Percentiles rank a stretch among this genome's conserved stretches.
Conservation (phyloP, 2,113 vertebrate species). For the Benitochromis conjunctus region DNA sequence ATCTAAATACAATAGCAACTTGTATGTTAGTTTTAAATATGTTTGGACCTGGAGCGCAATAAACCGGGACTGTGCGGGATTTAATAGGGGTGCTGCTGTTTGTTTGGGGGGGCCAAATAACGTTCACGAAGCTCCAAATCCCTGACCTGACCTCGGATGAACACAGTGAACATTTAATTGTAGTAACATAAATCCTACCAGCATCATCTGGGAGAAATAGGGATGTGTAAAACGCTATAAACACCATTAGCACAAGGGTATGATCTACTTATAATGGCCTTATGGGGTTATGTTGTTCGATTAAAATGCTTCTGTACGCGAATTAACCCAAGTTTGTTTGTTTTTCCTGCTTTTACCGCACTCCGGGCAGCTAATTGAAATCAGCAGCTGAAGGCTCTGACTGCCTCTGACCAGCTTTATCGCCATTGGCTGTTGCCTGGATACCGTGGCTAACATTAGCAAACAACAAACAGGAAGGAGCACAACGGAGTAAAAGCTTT, state of each 20-base stretch:
- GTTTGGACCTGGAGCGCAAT: background rate
- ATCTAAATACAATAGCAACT: background rate
- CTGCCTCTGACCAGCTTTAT: fast-evolving
- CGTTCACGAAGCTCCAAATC: background rate
- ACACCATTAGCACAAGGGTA: background rate
- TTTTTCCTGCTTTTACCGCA: background rate
- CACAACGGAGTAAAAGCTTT: background rate
- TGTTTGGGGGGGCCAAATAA: background rate
- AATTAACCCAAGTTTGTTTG: background rate
- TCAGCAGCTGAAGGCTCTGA: background rate
- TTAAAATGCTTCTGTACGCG: background rate
- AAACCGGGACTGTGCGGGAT: background rate
- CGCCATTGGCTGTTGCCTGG: constrained; percentile 44
- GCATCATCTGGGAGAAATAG: fast-evolving
- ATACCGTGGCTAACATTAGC: background rate
- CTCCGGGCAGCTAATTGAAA: fast-evolving
- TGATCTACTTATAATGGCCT: background rate
- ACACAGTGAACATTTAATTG: too few species aligned
- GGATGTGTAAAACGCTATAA: background rate
- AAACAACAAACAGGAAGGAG: background rate
- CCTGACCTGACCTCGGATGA: background rate
- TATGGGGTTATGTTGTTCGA: background rate
- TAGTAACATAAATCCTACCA: background rate
- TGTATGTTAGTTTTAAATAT: background rate
- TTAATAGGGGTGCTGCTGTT: background rate